These are phyloP conservation scores for Dicrostonyx torquatus DNA, from an alignment of 2,797 vertebrate species.

Conservation along the genomic window DNA sequence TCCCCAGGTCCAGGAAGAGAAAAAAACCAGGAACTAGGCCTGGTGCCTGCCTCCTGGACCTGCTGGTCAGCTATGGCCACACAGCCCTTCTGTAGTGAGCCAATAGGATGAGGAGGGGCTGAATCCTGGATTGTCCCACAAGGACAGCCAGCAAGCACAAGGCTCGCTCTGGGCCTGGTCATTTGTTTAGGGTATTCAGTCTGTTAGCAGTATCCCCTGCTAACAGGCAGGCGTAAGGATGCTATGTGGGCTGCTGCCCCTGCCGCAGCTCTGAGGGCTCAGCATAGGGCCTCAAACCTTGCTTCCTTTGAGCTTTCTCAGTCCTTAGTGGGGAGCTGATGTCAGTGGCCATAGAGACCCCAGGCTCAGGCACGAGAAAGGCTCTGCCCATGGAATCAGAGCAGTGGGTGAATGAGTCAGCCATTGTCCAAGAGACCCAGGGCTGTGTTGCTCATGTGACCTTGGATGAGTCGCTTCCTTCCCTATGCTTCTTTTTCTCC, in stretches of 20 bases:
- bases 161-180: rapidly evolving
- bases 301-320: background rate
- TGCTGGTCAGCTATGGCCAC: rapidly evolving
- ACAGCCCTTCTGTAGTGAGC: background rate
- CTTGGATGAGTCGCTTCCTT: background rate
- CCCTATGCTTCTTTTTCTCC: no score
- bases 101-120: rapidly evolving
- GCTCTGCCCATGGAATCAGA: background rate
- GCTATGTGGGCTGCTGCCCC: background rate
- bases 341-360: background rate
- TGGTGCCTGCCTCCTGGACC: background rate
- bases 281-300: background rate
- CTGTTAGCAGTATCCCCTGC: rapidly evolving
- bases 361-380: background rate
- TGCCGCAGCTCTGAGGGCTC: background rate
- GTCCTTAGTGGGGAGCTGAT: background rate
- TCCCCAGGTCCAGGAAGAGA: rapidly evolving
- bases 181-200: rapidly evolving
- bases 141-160: rapidly evolving
- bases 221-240: rapidly evolving
- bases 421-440: rapidly evolving
- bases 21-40: background rate
- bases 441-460: rapidly evolving
- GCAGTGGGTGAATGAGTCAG: rapidly evolving
- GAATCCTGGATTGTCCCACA: background rate